Conservation (phyloP, 2,113 vertebrate species). For the Solea solea region DNA sequence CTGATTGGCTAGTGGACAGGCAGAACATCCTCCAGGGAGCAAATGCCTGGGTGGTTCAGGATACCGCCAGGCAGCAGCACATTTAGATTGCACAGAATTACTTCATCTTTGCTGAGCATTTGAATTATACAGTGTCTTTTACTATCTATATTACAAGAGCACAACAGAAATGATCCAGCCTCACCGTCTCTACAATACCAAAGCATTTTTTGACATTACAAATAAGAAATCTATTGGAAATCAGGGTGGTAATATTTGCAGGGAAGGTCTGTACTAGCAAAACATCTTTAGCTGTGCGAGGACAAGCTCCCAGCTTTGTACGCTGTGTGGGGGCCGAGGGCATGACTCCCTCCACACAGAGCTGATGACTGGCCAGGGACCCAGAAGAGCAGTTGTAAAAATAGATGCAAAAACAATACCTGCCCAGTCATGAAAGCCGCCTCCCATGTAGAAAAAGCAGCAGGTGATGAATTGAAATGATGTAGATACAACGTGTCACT, state of each 20-base stretch:
- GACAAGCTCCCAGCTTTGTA: conserved; percentile 56
- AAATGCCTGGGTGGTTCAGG: conserved; percentile 73
- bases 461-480: conserved; percentile 28
- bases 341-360: conserved; percentile 53
- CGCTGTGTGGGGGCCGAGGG: conserved; percentile 63
- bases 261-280: conserved; percentile 30
- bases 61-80: conserved; percentile 61
- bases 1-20: conserved; percentile 66
- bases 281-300: conserved; percentile 68
- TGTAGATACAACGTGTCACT: conserved; percentile 22
- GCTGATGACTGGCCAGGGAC: conserved; percentile 69
- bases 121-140: conserved; percentile 38
- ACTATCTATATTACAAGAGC: neutral
- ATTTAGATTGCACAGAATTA: conserved; percentile 68
- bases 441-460: conserved; percentile 37
- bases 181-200: neutral
- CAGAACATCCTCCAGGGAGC: conserved; percentile 59
- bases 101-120: conserved; percentile 49
- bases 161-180: neutral
- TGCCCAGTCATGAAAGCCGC: conserved; percentile 39
- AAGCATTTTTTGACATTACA: neutral
- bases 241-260: conserved; percentile 4
- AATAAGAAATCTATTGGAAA: neutral
- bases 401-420: conserved; percentile 73
- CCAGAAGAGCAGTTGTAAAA: conserved; percentile 72